Conservation (phyloP, 1,140 invertebrate genomes). For the Epicauta chinensis region DNA sequence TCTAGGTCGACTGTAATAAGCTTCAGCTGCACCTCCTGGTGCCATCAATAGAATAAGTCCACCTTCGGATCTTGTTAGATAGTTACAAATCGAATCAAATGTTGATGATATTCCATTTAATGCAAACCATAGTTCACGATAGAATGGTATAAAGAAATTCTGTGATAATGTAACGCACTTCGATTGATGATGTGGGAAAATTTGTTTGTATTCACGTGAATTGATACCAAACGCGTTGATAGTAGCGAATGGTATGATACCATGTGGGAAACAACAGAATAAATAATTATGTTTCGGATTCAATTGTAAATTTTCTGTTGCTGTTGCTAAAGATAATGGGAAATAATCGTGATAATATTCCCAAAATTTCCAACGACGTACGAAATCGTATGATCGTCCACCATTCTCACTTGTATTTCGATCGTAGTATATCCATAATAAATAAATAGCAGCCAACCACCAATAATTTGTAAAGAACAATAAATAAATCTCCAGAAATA, state of each 20-base stretch:
- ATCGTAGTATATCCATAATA: too few relatives aligned
- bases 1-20: constrained; percentile 1
- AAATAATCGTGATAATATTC: too few relatives aligned
- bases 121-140: neutral
- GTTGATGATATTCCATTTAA: neutral
- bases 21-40: neutral
- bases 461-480: too few relatives aligned
- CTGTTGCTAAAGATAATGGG: too few relatives aligned
- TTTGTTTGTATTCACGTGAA: neutral
- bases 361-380: too few relatives aligned
- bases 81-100: neutral
- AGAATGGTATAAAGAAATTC: constrained; percentile 2
- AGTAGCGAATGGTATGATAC: neutral
- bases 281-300: constrained; percentile 5
- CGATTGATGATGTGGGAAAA: neutral
- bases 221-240: neutral
- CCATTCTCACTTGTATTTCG: too few relatives aligned
- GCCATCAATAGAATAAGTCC: neutral
- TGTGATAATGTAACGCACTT: neutral
- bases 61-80: neutral
- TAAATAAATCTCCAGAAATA: too few relatives aligned
- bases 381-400: too few relatives aligned
- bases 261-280: constrained; percentile 3
- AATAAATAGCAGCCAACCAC: too few relatives aligned
- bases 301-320: too few relatives aligned